phyloP scores from a whole-genome alignment of 2,797 vertebrate genomes.

The Molossus molossus region DNA sequence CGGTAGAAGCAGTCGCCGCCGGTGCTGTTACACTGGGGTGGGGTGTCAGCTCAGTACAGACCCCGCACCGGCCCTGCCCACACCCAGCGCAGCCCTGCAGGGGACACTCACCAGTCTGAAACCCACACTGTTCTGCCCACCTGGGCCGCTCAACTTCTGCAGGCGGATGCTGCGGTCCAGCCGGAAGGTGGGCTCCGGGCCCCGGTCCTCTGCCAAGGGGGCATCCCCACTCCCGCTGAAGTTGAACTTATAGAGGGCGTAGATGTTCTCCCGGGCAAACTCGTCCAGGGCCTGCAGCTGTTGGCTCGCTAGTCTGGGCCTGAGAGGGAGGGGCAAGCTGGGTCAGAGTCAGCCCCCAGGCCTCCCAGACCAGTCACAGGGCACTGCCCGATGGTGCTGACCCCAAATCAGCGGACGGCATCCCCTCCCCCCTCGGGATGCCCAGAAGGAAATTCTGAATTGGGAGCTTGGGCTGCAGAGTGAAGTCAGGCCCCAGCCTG shows the following conservation, averaged over 20 bases:
- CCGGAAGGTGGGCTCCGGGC: constrained; percentile 19
- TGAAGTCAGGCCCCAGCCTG: background rate
- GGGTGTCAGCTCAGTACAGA: background rate
- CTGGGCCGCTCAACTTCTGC: constrained; percentile 42
- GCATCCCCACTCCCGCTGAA: background rate
- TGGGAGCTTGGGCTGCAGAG: background rate
- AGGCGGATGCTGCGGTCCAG: constrained; percentile 83
- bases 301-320: constrained; percentile 75
- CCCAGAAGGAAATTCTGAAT: background rate
- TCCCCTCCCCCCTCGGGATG: background rate
- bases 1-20: constrained; percentile 87
- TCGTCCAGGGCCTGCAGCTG: constrained; percentile 85
- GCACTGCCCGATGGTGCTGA: background rate
- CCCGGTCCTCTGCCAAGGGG: rapidly evolving
- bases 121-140: constrained; percentile 78
- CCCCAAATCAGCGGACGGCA: background rate
- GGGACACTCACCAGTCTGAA: constrained; percentile 88
- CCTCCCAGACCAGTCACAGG: rapidly evolving
- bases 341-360: background rate
- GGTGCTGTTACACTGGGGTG: constrained; percentile 85
- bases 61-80: rapidly evolving
- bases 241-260: constrained; percentile 80
- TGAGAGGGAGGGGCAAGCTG: constrained; percentile 26
- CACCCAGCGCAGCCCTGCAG: rapidly evolving
- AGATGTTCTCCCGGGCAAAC: constrained; percentile 84